Evolutionary conservation across 2,797 vertebrate species (phyloP), one percentile per base, ranked within the genome.

Genomic region (Jordanella pulchra): DNA sequence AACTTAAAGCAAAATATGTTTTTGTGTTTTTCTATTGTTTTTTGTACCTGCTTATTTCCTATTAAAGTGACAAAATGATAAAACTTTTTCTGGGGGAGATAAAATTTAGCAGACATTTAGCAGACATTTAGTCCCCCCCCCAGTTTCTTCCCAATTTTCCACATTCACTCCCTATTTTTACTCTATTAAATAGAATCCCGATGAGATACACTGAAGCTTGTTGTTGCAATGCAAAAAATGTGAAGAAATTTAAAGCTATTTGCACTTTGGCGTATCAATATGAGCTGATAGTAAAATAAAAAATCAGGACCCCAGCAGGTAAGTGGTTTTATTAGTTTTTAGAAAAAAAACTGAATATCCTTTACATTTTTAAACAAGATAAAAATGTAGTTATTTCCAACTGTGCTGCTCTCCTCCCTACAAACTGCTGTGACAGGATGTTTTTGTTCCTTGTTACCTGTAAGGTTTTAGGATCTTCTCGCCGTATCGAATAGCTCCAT

Each of bases 401-500:
- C 21, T 23, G 32, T 13, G 25, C 32, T 9, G 3, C 23, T 39
- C 4, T n/a, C 4, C 11, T 12, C 32, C 10, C 50, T 23, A 23
- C 53, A 27, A 54, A 4, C 53, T 27, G 53, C 13, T 32, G 30
- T 4, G 5, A 23, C 12, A 28, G 17, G 7, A 17, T 15, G 23
- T 51, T 15, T 54, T 25, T 55, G 1, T 44, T 69, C 50, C 5
- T 44, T 13, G 0, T 28, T 89, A 99, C 98, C 94, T 96, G 95
- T 97, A 99, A 0, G 94, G 95, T 83, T 93, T 95, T 80, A 98
- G 91, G 86, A 99, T 94, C 83, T 97, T 99, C 91, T 97, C 95
- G 0, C 97, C 98, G 0, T 97, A 98, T 47, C 89, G 84, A 76
- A 98, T 87, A 0, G 98, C 97, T 55, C 94, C 94, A 0, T 97